Base-by-base conservation (phyloP, 2,797 vertebrate species). In the Hippoglossus hippoglossus region DNA sequence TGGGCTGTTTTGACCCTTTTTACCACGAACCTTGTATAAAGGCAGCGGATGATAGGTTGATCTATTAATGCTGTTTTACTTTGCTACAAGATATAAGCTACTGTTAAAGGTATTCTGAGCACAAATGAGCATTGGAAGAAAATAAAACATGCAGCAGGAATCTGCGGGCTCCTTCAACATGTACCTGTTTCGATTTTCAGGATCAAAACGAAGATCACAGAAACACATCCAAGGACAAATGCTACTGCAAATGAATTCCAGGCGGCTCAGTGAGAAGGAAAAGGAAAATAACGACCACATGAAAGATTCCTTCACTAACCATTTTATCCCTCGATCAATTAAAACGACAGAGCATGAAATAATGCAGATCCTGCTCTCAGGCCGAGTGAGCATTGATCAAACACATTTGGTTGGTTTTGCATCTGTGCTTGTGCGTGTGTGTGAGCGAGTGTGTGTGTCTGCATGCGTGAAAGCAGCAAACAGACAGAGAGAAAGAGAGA, bases 301-400 rank as follows among this genome's bases (percentile, higher is more conserved):
- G 75, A 88, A 88, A 83, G 83, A 89, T 87, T 89, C 82, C 77
- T 72, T 77, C 77, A 79, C 80, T 88, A 88, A 93, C 91, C 86
- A 90, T 92, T 93, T 92, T 80, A 92, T 92, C 82, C 77, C 70
- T 68, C 47, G 46, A 93, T 94, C 92, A 93, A 93, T 94, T 85
- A 86, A 72, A 91, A 85, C 79, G 76, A 68, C 82, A 75, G 84
- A 91, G 83, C 89, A 84, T 92, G 86, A 94, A 94, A 93, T 93
- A 90, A 93, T 83, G 85, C 82, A 88, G 89, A 91, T 92, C 88
- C 85, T 87, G 84, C 79, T 89, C 64, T 84, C 78, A 83, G 84
- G 84, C 82, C 55, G 52, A 87, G 71, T 71, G 78, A 71, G 81
- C 85, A 92, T 93, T 85, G 91, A 93, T 92, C 89, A 89, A 82